Conservation (phyloP, 2,797 vertebrate species). For the Pyrocephalus nanus region DNA sequence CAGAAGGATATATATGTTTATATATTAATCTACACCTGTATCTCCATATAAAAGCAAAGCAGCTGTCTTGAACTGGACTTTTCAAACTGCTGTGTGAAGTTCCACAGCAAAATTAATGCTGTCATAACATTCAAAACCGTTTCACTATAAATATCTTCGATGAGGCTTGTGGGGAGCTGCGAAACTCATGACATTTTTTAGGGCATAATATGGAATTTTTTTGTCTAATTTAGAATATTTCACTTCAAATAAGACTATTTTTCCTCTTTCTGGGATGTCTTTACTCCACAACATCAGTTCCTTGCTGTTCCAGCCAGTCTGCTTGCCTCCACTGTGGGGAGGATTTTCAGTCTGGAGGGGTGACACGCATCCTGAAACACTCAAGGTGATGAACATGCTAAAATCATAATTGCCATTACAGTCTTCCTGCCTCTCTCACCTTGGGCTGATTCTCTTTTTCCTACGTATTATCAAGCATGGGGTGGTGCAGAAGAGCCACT, state of each 20-base stretch:
- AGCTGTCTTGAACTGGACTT: neutral
- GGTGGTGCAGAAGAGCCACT: neutral
- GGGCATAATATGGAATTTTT: neutral
- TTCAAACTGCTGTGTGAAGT: neutral
- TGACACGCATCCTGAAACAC: constrained; percentile 12
- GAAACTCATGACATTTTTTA: neutral
- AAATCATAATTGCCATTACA: neutral
- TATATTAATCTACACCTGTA: too few species aligned
- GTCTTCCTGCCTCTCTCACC: neutral
- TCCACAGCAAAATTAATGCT: neutral
- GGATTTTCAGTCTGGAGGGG: neutral
- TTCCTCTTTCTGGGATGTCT: neutral
- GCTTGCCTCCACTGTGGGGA: neutral
- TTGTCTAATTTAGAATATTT: neutral
- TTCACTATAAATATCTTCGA: neutral
- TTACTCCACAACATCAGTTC: neutral
- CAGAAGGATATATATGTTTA: neutral
- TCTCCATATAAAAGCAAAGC: neutral
- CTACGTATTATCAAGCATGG: rapidly evolving
- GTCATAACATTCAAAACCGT: neutral
- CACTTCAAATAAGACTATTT: neutral
- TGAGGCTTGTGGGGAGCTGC: neutral
- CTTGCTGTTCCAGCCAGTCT: neutral
- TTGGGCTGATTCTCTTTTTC: neutral
- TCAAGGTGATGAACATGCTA: neutral